These are phyloP conservation scores for Ophioninae sp. DNA, from an alignment of 2,888 invertebrate species.

Conservation along the genomic window DNA sequence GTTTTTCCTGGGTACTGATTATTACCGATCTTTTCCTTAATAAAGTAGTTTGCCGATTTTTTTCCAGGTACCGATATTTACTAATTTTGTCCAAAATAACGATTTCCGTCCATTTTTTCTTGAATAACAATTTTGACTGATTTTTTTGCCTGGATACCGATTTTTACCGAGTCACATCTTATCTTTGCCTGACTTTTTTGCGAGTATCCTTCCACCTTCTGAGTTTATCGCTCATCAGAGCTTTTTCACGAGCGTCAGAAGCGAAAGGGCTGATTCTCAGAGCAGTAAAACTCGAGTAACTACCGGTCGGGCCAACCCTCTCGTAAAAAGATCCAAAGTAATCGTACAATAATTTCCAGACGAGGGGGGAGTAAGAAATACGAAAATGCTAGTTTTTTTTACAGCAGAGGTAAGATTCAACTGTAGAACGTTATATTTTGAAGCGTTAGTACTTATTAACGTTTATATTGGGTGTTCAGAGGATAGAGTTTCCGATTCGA, in stretches of 20 bases:
- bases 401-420: not conserved
- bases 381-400: slow-evolving; percentile 24
- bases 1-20: too few species aligned
- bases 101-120: too few species aligned
- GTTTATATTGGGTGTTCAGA: not conserved
- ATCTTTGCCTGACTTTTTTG: not conserved
- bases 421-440: not conserved
- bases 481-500: not conserved
- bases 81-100: too few species aligned
- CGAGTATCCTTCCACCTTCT: not conserved
- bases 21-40: not conserved
- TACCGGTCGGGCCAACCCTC: slow-evolving; percentile 65
- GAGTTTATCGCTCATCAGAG: slow-evolving; percentile 5
- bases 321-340: slow-evolving; percentile 73
- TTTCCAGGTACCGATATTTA: too few species aligned
- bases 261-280: slow-evolving; percentile 70
- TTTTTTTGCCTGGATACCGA: not conserved
- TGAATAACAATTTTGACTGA: too few species aligned
- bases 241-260: slow-evolving; percentile 7
- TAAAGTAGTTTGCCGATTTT: not conserved
- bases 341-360: slow-evolving; percentile 70
- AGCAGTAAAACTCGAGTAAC: slow-evolving; percentile 74
- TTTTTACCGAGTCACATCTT: not conserved
- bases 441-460: not conserved
- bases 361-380: slow-evolving; percentile 27